A percentile compares a stretch with the other conserved stretches of the same genome.
Conservation (phyloP, 37 sponge, comb jelly and placozoan genomes). For the Axinella damicornis region DNA sequence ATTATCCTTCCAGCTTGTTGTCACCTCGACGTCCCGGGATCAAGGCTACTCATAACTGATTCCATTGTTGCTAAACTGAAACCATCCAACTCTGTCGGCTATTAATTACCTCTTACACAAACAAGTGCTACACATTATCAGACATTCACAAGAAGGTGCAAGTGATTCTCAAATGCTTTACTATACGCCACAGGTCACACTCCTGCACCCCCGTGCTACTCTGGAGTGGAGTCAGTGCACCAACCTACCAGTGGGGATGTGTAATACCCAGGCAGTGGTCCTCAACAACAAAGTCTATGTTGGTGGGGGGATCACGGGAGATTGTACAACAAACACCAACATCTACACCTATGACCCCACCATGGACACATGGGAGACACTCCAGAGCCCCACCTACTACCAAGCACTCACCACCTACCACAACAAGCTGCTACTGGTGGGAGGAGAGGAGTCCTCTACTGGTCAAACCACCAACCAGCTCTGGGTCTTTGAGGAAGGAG, state of each 20-base stretch:
- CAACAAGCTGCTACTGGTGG: not conserved
- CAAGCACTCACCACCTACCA: too few relatives aligned
- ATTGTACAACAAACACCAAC: not conserved
- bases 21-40: too few relatives aligned
- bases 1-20: too few relatives aligned
- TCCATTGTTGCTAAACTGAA: too few relatives aligned
- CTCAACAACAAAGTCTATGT: constrained; percentile 12
- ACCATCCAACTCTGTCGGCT: too few relatives aligned
- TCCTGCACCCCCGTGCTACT: not conserved
- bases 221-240: constrained; percentile 17
- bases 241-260: constrained; percentile 17
- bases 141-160: too few relatives aligned
- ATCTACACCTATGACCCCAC: constrained; percentile 4
- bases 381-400: too few relatives aligned
- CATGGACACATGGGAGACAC: constrained; percentile 2
- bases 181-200: not conserved
- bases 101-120: not conserved
- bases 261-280: constrained; percentile 2
- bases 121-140: not conserved
- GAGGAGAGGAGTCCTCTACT: not conserved
- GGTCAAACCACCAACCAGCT: not conserved
- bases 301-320: not conserved
- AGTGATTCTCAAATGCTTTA: not conserved
- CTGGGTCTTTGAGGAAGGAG: not conserved
- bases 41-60: too few relatives aligned